These are phyloP conservation scores for Melierax canorus DNA, from an alignment of 2,113 vertebrate species.

Conservation along the genomic window DNA sequence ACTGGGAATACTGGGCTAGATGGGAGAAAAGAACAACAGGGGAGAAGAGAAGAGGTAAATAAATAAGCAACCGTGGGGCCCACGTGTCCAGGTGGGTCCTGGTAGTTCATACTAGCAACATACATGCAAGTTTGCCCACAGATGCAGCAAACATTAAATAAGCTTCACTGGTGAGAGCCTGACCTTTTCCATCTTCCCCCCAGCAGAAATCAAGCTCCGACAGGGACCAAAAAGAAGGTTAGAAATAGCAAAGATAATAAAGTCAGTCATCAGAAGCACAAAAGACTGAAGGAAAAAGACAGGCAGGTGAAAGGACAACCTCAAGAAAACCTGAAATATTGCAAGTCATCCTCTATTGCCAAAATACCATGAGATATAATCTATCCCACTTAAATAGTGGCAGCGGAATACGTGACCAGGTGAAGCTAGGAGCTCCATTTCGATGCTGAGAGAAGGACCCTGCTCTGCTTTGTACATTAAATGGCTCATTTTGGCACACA, in stretches of 20 bases:
- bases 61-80: neutral
- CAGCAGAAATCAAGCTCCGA: neutral
- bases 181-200: conserved; percentile 48
- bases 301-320: neutral
- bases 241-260: neutral
- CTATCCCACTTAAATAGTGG: neutral
- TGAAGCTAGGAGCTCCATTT: neutral
- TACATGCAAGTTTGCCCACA: neutral
- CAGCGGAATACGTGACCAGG: neutral
- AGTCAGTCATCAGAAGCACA: neutral
- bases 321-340: neutral
- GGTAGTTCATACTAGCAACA: neutral
- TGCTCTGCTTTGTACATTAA: neutral
- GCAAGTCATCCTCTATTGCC: neutral
- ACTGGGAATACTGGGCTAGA: neutral
- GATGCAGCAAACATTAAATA: neutral
- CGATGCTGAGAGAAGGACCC: neutral
- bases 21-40: neutral
- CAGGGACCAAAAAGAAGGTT: neutral
- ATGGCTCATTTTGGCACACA: neutral
- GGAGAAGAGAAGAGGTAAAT: neutral
- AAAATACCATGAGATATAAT: neutral
- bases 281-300: neutral
- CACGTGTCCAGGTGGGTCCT: neutral
- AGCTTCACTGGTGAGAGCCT: conserved; percentile 10